Percentiles rank a stretch among this genome's conserved stretches.
Evolutionary conservation across 2,888 invertebrate genomes (phyloP).

Genomic region (Alviniconcha strummeri): DNA sequence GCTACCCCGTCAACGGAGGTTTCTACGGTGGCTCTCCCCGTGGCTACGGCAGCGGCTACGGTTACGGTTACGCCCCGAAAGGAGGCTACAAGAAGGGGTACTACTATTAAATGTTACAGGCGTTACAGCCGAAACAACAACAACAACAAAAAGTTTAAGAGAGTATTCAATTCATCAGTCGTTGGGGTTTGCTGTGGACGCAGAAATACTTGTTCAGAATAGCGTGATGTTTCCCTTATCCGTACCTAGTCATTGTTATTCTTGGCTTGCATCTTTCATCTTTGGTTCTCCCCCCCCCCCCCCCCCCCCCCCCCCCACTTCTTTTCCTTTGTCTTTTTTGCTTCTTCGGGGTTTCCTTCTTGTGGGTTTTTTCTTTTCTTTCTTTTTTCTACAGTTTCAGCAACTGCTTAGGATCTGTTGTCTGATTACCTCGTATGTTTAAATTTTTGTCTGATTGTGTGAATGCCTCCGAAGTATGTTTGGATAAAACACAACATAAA

Average conservation of each 20-base stretch:
- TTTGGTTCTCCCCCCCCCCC: not conserved
- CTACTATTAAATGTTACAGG: not conserved
- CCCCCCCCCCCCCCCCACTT: not conserved
- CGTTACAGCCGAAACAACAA: not conserved
- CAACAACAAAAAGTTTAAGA: not conserved
- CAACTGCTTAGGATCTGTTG: no score
- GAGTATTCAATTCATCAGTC: not conserved
- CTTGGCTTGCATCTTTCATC: not conserved
- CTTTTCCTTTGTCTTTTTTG: not conserved
- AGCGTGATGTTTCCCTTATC: not conserved
- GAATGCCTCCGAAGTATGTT: conserved; percentile 14
- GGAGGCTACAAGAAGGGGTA: not conserved
- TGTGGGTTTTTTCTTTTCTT: no score
- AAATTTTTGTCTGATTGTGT: not conserved
- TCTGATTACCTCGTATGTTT: no score
- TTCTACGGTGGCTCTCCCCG: not conserved
- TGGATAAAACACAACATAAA: not conserved
- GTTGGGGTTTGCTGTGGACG: not conserved
- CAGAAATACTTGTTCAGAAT: not conserved
- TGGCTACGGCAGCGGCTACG: not conserved
- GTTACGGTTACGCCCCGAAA: not conserved
- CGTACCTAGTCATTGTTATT: no score
- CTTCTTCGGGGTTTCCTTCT: no score
- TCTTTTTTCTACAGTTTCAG: no score
- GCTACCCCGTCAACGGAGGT: not conserved